Evolutionary conservation across 1,140 invertebrate species (phyloP), one percentile per base, ranked within the genome.

Genomic region (Drosophila punjabiensis): DNA sequence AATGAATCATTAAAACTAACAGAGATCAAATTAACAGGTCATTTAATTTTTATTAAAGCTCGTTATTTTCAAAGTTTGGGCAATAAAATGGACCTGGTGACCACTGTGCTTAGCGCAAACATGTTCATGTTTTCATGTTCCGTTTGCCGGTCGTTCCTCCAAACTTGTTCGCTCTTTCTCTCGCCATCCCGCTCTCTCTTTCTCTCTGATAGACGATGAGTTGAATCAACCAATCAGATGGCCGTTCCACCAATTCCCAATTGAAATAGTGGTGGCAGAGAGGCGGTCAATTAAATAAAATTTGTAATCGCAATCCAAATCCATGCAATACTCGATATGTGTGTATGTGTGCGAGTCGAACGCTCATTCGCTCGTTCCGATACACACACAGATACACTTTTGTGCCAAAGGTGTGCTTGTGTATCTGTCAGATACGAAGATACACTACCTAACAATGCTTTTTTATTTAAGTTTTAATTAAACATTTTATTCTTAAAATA

Each of bases 291-390:
- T 86, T 86, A 84, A 89, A 89, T 89, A 84, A 89, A 89, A 84
- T 76, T 79, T 81, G 85, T 89, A 84, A 89, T 89, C 85, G 78
- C 82, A 83, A 89, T 81, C 84, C 74, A 87, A 81, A 89, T 81
- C 85, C 75, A 88, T 81, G 69, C 74, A 84, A 75, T 85, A 76
- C 78, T 24, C 66, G 65, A 71, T 53, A 53, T 45, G 45, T 74
- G 55, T 41, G 41, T 62, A 32, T 41, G 28, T 70, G 67, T 81
- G 68, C 69, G 41, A 78, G 56, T 33, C 16, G 68, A 50, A 73
- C 74, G 71, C 73, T 79, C 79, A 90, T 87, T 87, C 83, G 83
- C 55, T 48, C 70, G 47, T 53, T 71, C 69, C 63, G 48, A 62
- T 63, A 70, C 56, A 61, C 61, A 37, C 32, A 18, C 37, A 41